phyloP scores from a whole-genome alignment of 2,113 vertebrate genomes.

The Eclectus roratus region DNA sequence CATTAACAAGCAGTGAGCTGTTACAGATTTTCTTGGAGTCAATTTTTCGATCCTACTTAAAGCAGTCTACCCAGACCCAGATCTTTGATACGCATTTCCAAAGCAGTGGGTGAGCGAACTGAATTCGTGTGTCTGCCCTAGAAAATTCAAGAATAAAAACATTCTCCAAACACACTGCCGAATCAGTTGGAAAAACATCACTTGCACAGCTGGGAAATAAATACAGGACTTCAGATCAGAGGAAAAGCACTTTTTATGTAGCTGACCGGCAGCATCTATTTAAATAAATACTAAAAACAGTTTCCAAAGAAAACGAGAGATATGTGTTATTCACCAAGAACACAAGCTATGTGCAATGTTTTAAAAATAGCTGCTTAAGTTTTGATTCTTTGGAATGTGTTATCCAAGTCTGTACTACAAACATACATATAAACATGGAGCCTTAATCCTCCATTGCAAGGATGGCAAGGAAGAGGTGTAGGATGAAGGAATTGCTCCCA shows the following conservation, averaged over 20 bases:
- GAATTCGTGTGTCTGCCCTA: neutral
- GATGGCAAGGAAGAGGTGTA: neutral
- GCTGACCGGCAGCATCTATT: neutral
- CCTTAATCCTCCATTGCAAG: neutral
- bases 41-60: neutral
- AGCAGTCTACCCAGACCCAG: neutral
- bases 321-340: neutral
- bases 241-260: neutral
- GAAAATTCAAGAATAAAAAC: neutral
- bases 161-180: neutral
- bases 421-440: neutral
- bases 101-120: neutral
- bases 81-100: neutral
- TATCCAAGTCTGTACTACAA: neutral
- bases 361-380: neutral
- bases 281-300: neutral
- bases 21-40: neutral
- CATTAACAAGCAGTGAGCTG: conserved; percentile 8
- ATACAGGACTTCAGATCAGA: neutral
- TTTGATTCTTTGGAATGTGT: neutral
- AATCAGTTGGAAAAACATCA: neutral
- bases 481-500: neutral
- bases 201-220: neutral
- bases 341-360: neutral
- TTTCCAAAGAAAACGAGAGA: neutral